Percentiles rank a stretch among this genome's conserved stretches.
Conservation (phyloP, 2,113 vertebrate genomes). For the Antechinus stuartii region DNA sequence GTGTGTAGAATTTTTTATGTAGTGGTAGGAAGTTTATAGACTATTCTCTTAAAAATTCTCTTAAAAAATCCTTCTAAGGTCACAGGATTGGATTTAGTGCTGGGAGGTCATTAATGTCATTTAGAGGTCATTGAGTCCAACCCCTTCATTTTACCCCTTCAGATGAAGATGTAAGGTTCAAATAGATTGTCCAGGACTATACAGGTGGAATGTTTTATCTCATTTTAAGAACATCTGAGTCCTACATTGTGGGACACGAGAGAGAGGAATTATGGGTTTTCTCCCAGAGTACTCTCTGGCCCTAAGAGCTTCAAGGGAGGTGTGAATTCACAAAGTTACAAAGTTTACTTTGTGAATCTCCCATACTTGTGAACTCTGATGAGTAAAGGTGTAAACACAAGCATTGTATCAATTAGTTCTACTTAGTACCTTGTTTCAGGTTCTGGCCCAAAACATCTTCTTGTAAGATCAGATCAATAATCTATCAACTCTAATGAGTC, state of each 20-base stretch:
- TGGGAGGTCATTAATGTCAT: background rate
- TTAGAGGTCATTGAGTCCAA: slow-evolving; percentile 24
- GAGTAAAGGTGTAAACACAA: too few relatives aligned
- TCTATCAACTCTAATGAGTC: too few relatives aligned
- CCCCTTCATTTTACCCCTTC: slow-evolving; percentile 32
- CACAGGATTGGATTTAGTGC: background rate
- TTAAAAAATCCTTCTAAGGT: background rate
- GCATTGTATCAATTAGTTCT: too few relatives aligned
- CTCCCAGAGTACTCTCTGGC: too few relatives aligned
- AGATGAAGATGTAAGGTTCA: background rate
- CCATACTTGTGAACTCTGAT: too few relatives aligned
- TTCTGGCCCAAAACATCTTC: too few relatives aligned
- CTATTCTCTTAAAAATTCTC: background rate
- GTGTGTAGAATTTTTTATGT: background rate
- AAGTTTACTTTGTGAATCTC: too few relatives aligned
- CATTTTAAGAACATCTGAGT: background rate
- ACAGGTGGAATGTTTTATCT: background rate
- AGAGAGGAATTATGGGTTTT: too few relatives aligned
- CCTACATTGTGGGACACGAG: background rate
- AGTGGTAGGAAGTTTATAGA: background rate
- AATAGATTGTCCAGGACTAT: background rate
- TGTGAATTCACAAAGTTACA: too few relatives aligned
- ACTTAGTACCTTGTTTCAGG: too few relatives aligned
- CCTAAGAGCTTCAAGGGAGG: too few relatives aligned
- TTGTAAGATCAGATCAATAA: too few relatives aligned